Conservation (phyloP, 2,888 invertebrate genomes). For the Entomobrya multifasciata region DNA sequence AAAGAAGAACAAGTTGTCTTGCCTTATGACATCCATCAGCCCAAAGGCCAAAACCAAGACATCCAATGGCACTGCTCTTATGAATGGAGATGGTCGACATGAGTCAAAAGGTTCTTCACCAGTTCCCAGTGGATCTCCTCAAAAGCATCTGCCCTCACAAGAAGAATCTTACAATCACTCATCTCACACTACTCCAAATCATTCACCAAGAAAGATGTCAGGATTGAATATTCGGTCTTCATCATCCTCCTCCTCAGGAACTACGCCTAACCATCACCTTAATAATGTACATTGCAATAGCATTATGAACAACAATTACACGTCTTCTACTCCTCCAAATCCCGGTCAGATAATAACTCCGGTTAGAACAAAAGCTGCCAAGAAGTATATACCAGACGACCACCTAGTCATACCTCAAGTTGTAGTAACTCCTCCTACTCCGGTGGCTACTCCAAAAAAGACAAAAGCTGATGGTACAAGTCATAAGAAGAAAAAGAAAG, state of each 20-base stretch:
- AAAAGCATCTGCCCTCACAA: constrained; percentile 6
- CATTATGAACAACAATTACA: background rate
- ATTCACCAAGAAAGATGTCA: constrained; percentile 30
- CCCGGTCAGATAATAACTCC: constrained; percentile 64
- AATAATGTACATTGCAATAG: constrained; percentile 22
- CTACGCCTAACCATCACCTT: background rate
- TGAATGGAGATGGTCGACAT: constrained; percentile 48
- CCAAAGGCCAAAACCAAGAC: constrained; percentile 62
- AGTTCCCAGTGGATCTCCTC: background rate
- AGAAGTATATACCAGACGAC: constrained; percentile 79
- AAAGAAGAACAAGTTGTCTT: constrained; percentile 67
- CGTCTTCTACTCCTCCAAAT: background rate
- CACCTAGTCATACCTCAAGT: constrained; percentile 73
- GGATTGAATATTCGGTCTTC: constrained; percentile 23
- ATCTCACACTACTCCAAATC: constrained; percentile 39
- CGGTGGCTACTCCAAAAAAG: constrained; percentile 46
- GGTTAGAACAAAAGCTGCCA: constrained; percentile 78
- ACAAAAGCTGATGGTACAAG: constrained; percentile 19
- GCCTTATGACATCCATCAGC: constrained; percentile 70
- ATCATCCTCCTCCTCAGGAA: constrained; percentile 13
- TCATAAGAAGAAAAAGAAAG: constrained; percentile 67
- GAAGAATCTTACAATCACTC: background rate
- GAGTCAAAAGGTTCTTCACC: background rate
- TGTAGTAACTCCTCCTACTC: constrained; percentile 58
- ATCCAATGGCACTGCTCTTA: constrained; percentile 41